Evolutionary conservation across 2,797 vertebrate genomes (phyloP).

Genomic region (Malacoctenus gilli): DNA sequence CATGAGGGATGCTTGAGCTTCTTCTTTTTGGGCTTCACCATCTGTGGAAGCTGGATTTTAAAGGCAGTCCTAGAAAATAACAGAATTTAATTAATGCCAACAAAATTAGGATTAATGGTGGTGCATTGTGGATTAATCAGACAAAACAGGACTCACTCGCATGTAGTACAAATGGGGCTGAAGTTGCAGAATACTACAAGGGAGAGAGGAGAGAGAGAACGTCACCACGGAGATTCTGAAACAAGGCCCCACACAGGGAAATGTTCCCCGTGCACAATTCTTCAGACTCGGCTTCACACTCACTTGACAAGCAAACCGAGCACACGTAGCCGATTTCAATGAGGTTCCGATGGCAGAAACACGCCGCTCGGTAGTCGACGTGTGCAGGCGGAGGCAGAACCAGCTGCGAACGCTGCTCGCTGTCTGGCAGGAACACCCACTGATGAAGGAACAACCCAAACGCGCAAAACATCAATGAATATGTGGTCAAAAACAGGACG

Average conservation of each 20-base stretch:
- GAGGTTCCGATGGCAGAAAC: conserved; percentile 96
- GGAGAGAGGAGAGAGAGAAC: conserved; percentile 13
- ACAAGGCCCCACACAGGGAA: too few relatives aligned
- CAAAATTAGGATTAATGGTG: too few relatives aligned
- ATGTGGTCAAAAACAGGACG: not conserved
- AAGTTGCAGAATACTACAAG: conserved; percentile 97
- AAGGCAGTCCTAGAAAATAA: conserved; percentile 89
- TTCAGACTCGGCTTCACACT: conserved; percentile 49
- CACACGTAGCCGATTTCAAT: conserved; percentile 98
- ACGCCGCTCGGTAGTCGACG: conserved; percentile 96
- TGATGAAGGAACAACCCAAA: conserved; percentile 64
- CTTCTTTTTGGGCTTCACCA: conserved; percentile 97
- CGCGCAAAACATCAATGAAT: conserved; percentile 6
- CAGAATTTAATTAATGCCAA: not conserved
- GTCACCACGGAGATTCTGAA: conserved; percentile 6
- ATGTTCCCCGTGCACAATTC: not conserved
- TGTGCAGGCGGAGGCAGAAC: conserved; percentile 91
- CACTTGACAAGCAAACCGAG: conserved; percentile 98
- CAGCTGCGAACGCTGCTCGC: conserved; percentile 91
- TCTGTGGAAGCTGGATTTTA: conserved; percentile 94
- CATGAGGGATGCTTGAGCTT: conserved; percentile 85
- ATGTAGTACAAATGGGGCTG: conserved; percentile 99
- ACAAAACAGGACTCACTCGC: conserved; percentile 91
- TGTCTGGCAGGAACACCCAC: conserved; percentile 97
- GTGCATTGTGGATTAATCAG: not conserved